Conservation (phyloP, 2,888 invertebrate genomes). For the Octonoba sinensis region DNA sequence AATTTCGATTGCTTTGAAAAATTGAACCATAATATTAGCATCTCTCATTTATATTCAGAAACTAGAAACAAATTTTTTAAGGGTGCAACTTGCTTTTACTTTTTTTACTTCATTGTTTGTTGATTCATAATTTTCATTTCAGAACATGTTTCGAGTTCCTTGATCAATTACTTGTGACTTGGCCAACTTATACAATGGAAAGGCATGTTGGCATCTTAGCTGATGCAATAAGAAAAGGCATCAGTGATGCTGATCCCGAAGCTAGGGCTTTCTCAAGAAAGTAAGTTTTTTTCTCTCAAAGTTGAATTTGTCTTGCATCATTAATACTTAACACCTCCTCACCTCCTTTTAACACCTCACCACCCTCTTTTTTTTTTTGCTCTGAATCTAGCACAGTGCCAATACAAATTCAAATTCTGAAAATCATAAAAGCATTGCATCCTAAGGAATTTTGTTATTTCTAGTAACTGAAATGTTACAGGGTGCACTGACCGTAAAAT, state of each 20-base stretch:
- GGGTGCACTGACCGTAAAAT: too few species aligned
- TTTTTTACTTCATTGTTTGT: too few species aligned
- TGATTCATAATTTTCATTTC: slow-evolving; percentile 25
- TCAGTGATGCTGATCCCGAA: slow-evolving; percentile 92
- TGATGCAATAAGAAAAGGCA: slow-evolving; percentile 84
- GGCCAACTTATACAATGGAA: slow-evolving; percentile 88
- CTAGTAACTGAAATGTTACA: too few species aligned
- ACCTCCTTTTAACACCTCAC: background rate
- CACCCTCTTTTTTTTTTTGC: background rate
- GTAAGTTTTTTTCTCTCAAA: slow-evolving; percentile 73
- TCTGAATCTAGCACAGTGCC: background rate
- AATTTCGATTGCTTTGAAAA: too few species aligned
- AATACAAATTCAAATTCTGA: background rate
- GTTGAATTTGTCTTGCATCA: background rate
- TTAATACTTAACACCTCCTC: background rate
- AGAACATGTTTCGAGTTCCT: slow-evolving; percentile 84
- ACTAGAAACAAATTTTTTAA: too few species aligned
- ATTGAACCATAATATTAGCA: too few species aligned
- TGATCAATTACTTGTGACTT: slow-evolving; percentile 84
- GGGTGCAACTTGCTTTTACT: too few species aligned
- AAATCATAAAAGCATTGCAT: too few species aligned
- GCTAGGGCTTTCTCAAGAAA: slow-evolving; percentile 86
- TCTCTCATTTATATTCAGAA: too few species aligned
- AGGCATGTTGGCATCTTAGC: slow-evolving; percentile 82
- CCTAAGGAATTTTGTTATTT: too few species aligned